phyloP scores from a whole-genome alignment of 1,140 invertebrate genomes.

The Batillaria attramentaria region DNA sequence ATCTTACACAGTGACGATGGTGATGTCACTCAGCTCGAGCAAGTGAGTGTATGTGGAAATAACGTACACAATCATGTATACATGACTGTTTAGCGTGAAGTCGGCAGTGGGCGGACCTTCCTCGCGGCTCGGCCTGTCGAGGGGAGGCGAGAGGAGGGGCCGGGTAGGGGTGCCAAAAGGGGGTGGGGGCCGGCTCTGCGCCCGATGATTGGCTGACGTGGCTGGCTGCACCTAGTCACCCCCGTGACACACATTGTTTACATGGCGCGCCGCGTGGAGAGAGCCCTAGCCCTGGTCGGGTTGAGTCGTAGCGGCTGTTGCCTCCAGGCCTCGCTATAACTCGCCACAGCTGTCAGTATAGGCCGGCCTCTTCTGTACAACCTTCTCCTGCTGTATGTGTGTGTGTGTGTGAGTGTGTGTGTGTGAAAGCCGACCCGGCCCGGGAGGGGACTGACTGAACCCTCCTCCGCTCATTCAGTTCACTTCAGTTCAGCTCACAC shows the following conservation, averaged over 20 bases:
- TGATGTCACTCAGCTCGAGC: too few species aligned
- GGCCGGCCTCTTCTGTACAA: neutral
- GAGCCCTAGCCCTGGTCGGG: neutral
- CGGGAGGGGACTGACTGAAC: too few species aligned
- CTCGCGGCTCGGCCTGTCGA: too few species aligned
- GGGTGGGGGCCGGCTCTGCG: neutral
- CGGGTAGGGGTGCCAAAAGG: neutral
- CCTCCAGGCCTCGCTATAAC: neutral
- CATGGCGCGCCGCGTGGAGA: neutral
- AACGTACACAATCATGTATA: too few species aligned
- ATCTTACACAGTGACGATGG: too few species aligned
- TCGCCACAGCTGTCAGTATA: neutral
- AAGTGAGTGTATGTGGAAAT: too few species aligned
- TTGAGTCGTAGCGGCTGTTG: neutral
- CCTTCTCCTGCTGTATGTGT: neutral
- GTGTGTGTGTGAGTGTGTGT: neutral
- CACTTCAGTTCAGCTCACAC: too few species aligned
- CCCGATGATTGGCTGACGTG: neutral
- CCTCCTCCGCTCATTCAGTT: too few species aligned
- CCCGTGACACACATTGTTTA: slow-evolving; percentile 4
- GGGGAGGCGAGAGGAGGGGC: too few species aligned
- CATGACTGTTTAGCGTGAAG: neutral
- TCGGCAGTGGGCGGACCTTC: neutral
- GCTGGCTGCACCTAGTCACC: neutral
- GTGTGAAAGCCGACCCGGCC: neutral